Conservation (phyloP, 1,140 invertebrate species). For the Galleria mellonella region DNA sequence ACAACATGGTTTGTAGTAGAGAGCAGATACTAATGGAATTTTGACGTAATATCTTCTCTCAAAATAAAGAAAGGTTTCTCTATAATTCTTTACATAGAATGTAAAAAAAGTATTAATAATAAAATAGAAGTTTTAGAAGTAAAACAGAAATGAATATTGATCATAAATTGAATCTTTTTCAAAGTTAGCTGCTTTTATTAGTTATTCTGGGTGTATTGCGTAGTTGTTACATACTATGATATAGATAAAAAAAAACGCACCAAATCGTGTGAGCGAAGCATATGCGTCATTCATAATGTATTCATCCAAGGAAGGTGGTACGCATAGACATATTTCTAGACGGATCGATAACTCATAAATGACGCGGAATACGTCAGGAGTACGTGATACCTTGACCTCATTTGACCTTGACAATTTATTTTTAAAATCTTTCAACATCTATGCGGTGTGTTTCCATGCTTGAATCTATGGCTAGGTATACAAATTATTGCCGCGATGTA, state of each 20-base stretch:
- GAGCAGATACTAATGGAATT: no score
- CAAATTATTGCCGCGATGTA: background rate
- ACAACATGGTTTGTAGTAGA: background rate
- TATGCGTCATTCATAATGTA: background rate
- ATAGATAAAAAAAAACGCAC: background rate
- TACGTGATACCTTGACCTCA: background rate
- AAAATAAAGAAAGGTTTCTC: no score
- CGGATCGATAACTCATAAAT: background rate
- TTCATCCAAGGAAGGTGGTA: background rate
- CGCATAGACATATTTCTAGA: slow-evolving; percentile 2
- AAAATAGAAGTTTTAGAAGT: no score
- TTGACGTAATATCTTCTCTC: no score
- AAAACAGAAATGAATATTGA: no score
- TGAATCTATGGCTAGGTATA: background rate
- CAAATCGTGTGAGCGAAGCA: background rate
- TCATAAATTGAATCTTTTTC: background rate
- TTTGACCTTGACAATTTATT: background rate
- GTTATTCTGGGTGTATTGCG: background rate
- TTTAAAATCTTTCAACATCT: background rate
- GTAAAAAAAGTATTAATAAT: no score
- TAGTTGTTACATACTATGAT: no score
- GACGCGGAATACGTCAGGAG: slow-evolving; percentile 1
- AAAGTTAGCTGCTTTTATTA: background rate
- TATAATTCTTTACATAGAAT: no score
- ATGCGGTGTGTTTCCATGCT: background rate